Base-by-base conservation (phyloP, 1,140 invertebrate species). In the Meloidogyne chitwoodi region DNA sequence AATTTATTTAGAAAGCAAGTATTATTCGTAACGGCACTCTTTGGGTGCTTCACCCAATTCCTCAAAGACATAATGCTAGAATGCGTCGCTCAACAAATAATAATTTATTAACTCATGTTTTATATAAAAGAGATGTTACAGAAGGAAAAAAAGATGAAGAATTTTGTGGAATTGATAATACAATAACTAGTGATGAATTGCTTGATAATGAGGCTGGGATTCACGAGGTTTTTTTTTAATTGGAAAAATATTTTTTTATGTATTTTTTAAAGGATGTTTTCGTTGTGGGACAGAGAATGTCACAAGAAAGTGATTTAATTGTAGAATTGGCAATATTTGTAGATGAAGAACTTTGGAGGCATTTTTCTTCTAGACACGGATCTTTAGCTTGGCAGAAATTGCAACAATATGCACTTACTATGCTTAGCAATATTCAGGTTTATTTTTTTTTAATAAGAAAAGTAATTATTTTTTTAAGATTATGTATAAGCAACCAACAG, bases 271-370 rank as follows among this genome's bases (percentile, higher is more conserved):
- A 44, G 69, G 85, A 86, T 71, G 85, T 85, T n/a, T 86, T 87
- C 61, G 85, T 86, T 12, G 80, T 80, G 16, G 85, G 85, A 19
- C 79, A 87, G 61, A 61, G 81, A 2, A 72, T 86, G 8, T 73
- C 71, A 19, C 84, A 84, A 62, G 79, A 86, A 44, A 75, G 81
- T n/a, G 84, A 86, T 31, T 78, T 85, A 31, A 67, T 84, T 68
- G 84, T 86, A 8, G 85, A 86, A 80, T 68, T 86, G 56, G 85
- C 84, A 4, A 83, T 86, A 27, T 86, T 86, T 44, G 83, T 87
- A 10, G 85, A 86, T 70, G 83, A 87, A 75, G 72, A 77, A 41
- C 68, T 86, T 12, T 86, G 85, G 85, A 69, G 81, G 67, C 85
- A 86, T 68, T 86, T 87, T 72, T 81, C 69, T 24, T 75, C 73